Base-by-base conservation (phyloP, 2,797 vertebrate species). In the Odontamblyopus rebecca region DNA sequence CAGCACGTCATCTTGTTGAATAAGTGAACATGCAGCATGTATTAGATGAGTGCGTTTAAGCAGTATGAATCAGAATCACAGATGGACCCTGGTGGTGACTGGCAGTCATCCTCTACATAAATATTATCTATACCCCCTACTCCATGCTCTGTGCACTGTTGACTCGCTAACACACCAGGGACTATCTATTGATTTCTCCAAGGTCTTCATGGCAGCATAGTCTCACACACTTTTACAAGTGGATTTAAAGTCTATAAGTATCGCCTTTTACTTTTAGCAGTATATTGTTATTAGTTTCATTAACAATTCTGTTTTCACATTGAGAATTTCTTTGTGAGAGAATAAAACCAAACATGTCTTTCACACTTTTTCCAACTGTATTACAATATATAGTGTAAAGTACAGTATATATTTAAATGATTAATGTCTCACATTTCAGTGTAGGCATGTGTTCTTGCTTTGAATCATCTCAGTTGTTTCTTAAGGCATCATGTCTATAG, bases 1-100 rank as follows among this genome's bases (percentile, higher is more conserved):
- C 82, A 68, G 70, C 51, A 72, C 79, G 59, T 68, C 60, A 82
- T 79, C 67, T 84, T 73, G 74, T 75, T 81, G 74, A 89, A 85
- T 83, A 88, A 81, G 84, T 84, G 76, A 87, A 72, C 73, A 60
- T 67, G 74, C 74, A 71, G 83, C 74, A 71, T 91, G 89, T 89
- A 87, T 79, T 73, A 87, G 85, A 82, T 88, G 82, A 85, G 81
- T 78, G 78, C 83, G 83, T 87, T 85, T 82, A 80, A 88, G 89
- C 87, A 84, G 85, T 76, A 89, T 93, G 85, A 93, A 89, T 91
- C 86, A 86, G 91, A 92, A 89, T 90, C 87, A 90, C 85, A 90
- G 85, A 91, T 87, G 86, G 76, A 92, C 91, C 80, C 85, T 67
- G 71, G 80, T 35, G 86, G 82, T 80, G 79, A 76, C 87, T 86